Evolutionary conservation across 2,113 vertebrate species (phyloP).

Genomic region (Malaclemys terrapin): DNA sequence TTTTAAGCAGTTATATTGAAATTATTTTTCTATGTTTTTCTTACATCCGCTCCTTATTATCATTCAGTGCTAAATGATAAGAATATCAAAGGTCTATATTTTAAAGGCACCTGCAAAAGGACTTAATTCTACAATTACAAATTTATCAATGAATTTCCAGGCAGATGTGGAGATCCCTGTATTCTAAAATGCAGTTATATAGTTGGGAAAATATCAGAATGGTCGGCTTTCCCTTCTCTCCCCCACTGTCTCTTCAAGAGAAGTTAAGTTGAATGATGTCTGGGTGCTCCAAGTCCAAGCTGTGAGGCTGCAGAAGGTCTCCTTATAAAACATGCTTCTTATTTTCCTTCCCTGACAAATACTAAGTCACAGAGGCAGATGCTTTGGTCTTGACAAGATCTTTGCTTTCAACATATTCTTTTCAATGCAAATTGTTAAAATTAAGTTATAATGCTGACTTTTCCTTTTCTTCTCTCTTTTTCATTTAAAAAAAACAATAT

Average conservation of each 20-base stretch:
- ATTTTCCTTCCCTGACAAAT: neutral
- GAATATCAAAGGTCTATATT: neutral
- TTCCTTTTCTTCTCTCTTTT: neutral
- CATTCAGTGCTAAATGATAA: neutral
- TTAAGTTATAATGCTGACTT: neutral
- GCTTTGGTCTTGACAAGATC: neutral
- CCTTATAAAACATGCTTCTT: neutral
- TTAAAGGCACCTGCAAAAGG: neutral
- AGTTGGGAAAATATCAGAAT: neutral
- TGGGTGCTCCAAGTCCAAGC: neutral
- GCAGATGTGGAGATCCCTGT: neutral
- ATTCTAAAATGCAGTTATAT: neutral
- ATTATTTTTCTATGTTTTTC: neutral
- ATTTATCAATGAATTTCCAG: neutral
- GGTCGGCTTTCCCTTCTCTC: neutral
- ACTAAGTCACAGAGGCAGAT: neutral
- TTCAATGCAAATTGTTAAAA: neutral
- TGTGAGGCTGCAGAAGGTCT: neutral
- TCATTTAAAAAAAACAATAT: neutral
- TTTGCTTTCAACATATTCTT: constrained; percentile 7
- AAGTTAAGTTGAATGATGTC: neutral
- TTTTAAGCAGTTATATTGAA: neutral
- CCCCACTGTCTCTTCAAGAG: neutral
- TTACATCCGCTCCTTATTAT: neutral
- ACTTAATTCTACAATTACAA: neutral